These are phyloP conservation scores for Drosophila putrida DNA, from an alignment of 2,888 invertebrate species.

Conservation along the genomic window DNA sequence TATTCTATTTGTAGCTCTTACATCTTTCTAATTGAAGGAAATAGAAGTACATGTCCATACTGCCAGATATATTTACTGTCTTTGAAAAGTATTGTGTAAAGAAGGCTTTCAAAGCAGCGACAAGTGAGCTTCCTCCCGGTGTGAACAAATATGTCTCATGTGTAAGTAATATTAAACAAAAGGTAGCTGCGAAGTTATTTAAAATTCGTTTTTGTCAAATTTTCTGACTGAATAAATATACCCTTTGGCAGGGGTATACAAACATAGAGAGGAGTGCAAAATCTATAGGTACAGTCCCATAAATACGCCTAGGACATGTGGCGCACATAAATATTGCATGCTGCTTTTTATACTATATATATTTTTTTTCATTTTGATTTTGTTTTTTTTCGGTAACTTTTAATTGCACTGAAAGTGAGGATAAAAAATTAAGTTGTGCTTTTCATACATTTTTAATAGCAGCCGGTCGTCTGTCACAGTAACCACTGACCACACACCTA, in stretches of 20 bases:
- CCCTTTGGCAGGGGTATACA: not conserved
- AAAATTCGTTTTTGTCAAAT: not conserved
- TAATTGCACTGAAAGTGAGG: constrained; percentile 74
- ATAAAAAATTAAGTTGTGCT: constrained; percentile 77
- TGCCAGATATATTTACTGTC: too few relatives aligned
- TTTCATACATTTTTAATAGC: constrained; percentile 78
- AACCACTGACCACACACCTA: constrained; percentile 55
- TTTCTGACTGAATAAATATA: not conserved
- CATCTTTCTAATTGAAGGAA: too few relatives aligned
- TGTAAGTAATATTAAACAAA: too few relatives aligned
- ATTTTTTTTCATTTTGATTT: constrained; percentile 26
- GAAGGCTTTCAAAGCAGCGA: too few relatives aligned
- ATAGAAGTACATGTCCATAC: too few relatives aligned
- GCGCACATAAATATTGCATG: constrained; percentile 69
- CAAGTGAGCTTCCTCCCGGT: too few relatives aligned
- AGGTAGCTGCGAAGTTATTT: too few relatives aligned
- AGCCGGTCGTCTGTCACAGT: constrained; percentile 38
- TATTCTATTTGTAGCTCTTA: too few relatives aligned
- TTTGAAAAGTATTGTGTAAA: too few relatives aligned
- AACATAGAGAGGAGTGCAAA: constrained; percentile 12
- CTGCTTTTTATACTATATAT: constrained; percentile 35
- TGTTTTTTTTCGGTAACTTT: constrained; percentile 56
- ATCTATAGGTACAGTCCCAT: constrained; percentile 54
- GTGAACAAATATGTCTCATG: too few relatives aligned
- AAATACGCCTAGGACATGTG: constrained; percentile 73